phyloP scores from a whole-genome alignment of 2,888 invertebrate genomes.

The Caradrina kadenii region DNA sequence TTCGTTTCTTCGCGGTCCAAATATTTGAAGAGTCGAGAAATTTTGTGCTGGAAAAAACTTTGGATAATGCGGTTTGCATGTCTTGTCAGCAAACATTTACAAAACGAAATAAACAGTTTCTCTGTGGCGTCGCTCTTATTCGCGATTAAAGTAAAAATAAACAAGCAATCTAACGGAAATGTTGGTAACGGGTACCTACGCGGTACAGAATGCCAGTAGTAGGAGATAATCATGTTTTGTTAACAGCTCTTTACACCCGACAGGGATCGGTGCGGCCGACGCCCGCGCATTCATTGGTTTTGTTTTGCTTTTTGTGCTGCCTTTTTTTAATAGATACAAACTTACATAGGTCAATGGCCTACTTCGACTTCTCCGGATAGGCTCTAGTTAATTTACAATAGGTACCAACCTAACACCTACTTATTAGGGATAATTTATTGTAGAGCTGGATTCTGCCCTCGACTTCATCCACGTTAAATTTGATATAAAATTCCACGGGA shows the following conservation, averaged over 20 bases:
- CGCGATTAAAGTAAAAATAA: slow-evolving; percentile 19
- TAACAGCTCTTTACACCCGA: not conserved
- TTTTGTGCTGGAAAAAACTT: not conserved
- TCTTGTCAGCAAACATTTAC: slow-evolving; percentile 3
- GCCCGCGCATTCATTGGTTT: not conserved
- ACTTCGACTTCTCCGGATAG: not conserved
- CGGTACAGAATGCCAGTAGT: not conserved
- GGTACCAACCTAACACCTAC: no score
- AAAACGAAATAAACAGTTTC: not conserved
- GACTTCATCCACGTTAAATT: no score
- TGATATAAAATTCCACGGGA: no score
- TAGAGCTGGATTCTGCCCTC: no score
- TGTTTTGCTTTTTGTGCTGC: not conserved
- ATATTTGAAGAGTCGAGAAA: not conserved
- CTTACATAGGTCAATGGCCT: not conserved
- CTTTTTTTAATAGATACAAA: slow-evolving; percentile 3
- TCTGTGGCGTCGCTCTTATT: slow-evolving; percentile 24
- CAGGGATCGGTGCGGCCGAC: no score
- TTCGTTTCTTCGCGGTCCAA: not conserved
- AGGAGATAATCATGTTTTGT: not conserved
- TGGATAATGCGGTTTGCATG: not conserved
- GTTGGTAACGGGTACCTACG: slow-evolving; percentile 17
- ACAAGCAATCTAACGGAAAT: slow-evolving; percentile 14
- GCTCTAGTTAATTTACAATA: not conserved
- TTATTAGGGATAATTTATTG: no score